Evolutionary conservation across 2,797 vertebrate species (phyloP).

Genomic region (Rhinogobio ventralis): DNA sequence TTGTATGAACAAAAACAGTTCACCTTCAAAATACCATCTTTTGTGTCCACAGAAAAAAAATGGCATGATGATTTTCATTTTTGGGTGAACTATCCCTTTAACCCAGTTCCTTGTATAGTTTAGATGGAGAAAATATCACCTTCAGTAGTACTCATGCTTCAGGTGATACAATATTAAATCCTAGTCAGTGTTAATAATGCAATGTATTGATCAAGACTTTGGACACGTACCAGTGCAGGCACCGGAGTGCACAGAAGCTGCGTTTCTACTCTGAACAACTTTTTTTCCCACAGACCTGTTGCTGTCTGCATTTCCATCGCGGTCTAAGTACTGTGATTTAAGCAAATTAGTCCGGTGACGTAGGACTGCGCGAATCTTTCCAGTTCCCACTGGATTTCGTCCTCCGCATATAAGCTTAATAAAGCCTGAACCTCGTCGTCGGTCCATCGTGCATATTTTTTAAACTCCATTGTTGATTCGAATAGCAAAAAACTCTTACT

Average conservation of each 20-base stretch:
- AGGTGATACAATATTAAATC: neutral
- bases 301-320: no score
- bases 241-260: neutral
- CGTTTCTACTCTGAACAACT: no score
- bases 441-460: no score
- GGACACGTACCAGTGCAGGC: neutral
- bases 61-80: neutral
- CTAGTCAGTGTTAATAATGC: neutral
- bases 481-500: no score
- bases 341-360: no score
- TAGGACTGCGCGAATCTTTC: no score
- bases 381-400: no score
- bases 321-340: no score
- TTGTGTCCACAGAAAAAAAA: neutral
- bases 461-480: no score
- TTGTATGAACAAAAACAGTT: neutral
- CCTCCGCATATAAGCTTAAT: no score
- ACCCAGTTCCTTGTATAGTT: neutral
- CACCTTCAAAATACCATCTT: neutral
- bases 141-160: neutral
- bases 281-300: no score
- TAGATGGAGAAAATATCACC: neutral
- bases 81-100: neutral
- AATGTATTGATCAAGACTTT: neutral
- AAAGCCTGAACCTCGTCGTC: no score